Conservation (phyloP, 1,140 invertebrate species). For the Microplitis demolitor region DNA sequence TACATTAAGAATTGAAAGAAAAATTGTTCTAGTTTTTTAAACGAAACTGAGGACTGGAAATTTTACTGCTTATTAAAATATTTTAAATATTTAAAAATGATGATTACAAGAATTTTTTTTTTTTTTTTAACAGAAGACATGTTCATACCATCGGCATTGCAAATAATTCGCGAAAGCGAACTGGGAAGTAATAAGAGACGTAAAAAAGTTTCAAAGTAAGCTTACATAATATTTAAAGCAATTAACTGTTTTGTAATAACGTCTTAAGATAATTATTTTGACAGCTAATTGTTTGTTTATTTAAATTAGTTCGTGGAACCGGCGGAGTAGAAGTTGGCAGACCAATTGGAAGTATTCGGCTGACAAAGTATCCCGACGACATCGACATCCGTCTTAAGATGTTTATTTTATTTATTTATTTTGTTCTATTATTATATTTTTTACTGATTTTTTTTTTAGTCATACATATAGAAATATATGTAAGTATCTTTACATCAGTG, state of each 20-base stretch:
- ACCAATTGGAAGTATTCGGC: conserved; percentile 49
- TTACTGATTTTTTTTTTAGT: not conserved
- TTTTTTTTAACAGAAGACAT: conserved; percentile 42
- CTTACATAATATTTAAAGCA: not conserved
- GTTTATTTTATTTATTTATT: conserved; percentile 1
- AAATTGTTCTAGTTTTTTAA: no score
- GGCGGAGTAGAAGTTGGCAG: conserved; percentile 55
- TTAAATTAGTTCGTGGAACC: conserved; percentile 46
- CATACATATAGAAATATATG: not conserved
- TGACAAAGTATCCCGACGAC: conserved; percentile 42
- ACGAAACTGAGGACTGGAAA: no score
- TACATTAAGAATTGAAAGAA: no score
- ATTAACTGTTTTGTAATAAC: not conserved
- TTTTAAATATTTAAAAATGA: no score
- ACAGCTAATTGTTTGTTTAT: conserved; percentile 9
- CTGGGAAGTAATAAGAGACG: conserved; percentile 52
- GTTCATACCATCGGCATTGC: conserved; percentile 56
- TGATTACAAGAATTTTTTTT: not conserved
- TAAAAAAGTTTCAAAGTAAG: conserved; percentile 59
- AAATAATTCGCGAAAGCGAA: conserved; percentile 56
- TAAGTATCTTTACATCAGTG: not conserved
- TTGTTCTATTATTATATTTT: not conserved
- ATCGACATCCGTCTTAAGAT: conserved; percentile 46
- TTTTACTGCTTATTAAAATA: not conserved
- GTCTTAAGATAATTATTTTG: not conserved